Conservation (phyloP, 2,888 invertebrate genomes). For the Tipula vernalis region DNA sequence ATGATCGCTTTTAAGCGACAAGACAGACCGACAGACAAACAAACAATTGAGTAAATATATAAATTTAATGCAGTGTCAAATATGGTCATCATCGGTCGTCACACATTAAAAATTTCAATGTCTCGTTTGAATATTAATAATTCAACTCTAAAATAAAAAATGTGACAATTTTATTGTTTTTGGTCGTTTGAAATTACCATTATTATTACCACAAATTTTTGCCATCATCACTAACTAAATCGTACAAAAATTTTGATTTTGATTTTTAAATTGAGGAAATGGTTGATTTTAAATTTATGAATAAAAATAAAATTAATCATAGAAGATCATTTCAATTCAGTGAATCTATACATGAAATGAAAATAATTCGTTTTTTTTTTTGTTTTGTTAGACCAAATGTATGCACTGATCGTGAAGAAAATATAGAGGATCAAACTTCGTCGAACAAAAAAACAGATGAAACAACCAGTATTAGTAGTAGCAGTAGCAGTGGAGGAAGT, state of each 20-base stretch:
- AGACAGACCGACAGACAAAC: neutral
- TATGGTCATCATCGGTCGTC: neutral
- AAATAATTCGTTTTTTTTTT: slow-evolving; percentile 11
- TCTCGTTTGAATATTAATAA: neutral
- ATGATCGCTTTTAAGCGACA: neutral
- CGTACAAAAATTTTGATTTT: neutral
- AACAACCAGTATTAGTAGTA: slow-evolving; percentile 20
- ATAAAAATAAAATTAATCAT: neutral
- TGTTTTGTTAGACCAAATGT: slow-evolving; percentile 42
- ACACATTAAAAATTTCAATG: neutral
- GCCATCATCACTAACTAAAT: neutral
- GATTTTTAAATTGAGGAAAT: neutral
- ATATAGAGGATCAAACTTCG: slow-evolving; percentile 22
- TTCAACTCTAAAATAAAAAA: neutral
- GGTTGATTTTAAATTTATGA: neutral
- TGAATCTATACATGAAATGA: neutral
- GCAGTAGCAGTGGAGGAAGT: slow-evolving; percentile 20
- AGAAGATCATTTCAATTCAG: neutral
- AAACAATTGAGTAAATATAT: neutral
- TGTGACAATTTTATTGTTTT: neutral
- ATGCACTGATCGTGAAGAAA: slow-evolving; percentile 45
- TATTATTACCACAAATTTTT: neutral
- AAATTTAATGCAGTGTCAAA: neutral
- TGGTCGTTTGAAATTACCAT: neutral
- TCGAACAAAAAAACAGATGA: slow-evolving; percentile 20